These are phyloP conservation scores for Pyrocephalus nanus DNA, from an alignment of 2,797 vertebrate genomes.

Conservation along the genomic window DNA sequence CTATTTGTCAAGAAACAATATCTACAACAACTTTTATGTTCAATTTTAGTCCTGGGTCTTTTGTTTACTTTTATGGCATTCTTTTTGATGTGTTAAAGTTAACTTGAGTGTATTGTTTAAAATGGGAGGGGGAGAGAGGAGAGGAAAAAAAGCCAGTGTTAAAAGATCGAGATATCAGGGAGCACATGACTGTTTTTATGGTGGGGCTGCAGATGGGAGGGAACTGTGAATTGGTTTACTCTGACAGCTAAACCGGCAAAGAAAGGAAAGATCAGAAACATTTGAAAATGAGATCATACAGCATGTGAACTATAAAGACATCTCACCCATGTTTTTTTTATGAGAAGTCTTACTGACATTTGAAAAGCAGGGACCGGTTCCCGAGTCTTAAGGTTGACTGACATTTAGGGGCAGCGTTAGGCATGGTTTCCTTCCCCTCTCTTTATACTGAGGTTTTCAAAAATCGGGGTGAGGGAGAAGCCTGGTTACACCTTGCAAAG, in stretches of 20 bases:
- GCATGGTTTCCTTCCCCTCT: constrained; percentile 54
- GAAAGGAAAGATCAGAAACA: constrained; percentile 75
- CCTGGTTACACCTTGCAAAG: constrained; percentile 73
- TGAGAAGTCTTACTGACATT: constrained; percentile 81
- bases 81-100: constrained; percentile 58
- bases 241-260: constrained; percentile 55
- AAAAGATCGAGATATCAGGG: constrained; percentile 21
- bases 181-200: constrained; percentile 23
- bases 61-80: constrained; percentile 72
- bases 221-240: constrained; percentile 57
- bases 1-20: constrained; percentile 79
- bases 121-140: background rate
- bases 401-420: constrained; percentile 75
- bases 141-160: background rate
- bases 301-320: constrained; percentile 71
- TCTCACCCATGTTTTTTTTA: constrained; percentile 74
- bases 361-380: constrained; percentile 75
- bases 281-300: constrained; percentile 80
- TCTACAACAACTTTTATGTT: constrained; percentile 74
- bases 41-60: constrained; percentile 69
- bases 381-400: constrained; percentile 74
- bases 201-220: constrained; percentile 27
- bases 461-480: constrained; percentile 68
- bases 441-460: constrained; percentile 77
- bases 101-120: constrained; percentile 57